Base-by-base conservation (phyloP, 2,888 invertebrate genomes). In the Harpalus rufipes region DNA sequence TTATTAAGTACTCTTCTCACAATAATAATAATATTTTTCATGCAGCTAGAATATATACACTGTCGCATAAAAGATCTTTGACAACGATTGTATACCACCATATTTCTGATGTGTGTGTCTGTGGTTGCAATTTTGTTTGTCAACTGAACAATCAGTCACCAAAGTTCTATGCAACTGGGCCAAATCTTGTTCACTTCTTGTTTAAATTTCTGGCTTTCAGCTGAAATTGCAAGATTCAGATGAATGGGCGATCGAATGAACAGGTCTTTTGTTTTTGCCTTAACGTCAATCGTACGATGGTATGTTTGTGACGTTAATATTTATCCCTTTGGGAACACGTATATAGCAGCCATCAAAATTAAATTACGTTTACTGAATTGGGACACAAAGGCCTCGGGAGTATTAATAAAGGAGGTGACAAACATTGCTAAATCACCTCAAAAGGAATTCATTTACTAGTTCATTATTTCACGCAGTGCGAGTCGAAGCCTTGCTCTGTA, bases 241-340 rank as follows among this genome's bases (percentile, higher is more conserved):
- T 3, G 44, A 4, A 10, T 51, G 12, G 12, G 4, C 44, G 44
- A 12, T 32, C 4, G 44, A 51, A 2, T 12, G 44, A 51, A 4
- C 25, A 58, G 58, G n/a, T 16, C 18, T n/a, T 21, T 58, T 58
- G 78, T 25, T 25, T 78, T 78, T 25, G 8, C 56, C 78, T 78
- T 58, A 78, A 68, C 68, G 14, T 32, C 39, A 32, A 68, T 56
- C 78, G 58, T 32, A 51, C 32, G 32, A 32, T 32, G 12, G 44
- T 51, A 25, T 83, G 74, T 72, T 74, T 83, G 74, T 82, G 83
- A 81, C 81, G 65, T 83, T 74, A 41, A 74, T 72, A 83, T 83
- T 59, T 74, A 74, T 83, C 44, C 72, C 83, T 83, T 83, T 83
- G 76, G 58, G 76, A 58, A 21, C 56, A 41, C 68, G 68, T 41